phyloP scores from a whole-genome alignment of 2,888 invertebrate genomes.

The Polymixis flavicincta region DNA sequence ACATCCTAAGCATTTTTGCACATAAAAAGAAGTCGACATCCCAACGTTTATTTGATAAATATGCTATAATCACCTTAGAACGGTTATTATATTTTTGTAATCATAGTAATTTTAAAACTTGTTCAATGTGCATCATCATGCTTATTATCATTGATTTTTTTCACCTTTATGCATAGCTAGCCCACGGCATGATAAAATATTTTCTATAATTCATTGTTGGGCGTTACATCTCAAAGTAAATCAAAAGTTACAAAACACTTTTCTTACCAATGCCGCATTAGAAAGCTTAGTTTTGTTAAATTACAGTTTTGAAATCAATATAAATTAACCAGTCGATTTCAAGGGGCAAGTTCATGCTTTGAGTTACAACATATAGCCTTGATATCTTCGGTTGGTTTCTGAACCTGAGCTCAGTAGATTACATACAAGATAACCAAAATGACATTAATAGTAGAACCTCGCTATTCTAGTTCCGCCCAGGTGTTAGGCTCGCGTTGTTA shows the following conservation, averaged over 20 bases:
- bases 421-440: constrained; percentile 45
- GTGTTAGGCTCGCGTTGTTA: constrained; percentile 43
- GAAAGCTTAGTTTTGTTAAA: constrained; percentile 54
- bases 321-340: constrained; percentile 52
- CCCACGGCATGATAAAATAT: constrained; percentile 1
- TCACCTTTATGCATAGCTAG: constrained; percentile 8
- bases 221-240: constrained; percentile 54
- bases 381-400: constrained; percentile 25
- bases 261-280: constrained; percentile 48
- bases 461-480: constrained; percentile 56
- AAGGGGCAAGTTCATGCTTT: constrained; percentile 61
- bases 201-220: constrained; percentile 41
- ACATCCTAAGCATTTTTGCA: background rate
- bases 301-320: constrained; percentile 60
- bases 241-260: constrained; percentile 60
- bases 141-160: constrained; percentile 20
- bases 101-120: background rate
- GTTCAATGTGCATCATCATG: background rate
- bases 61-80: constrained; percentile 16
- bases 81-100: no score
- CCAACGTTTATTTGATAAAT: constrained; percentile 25
- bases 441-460: constrained; percentile 33
- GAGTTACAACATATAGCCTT: constrained; percentile 51
- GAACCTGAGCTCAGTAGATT: constrained; percentile 37
- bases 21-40: background rate